phyloP scores from a whole-genome alignment of 2,888 invertebrate species.

The Cylloceria caligata region DNA sequence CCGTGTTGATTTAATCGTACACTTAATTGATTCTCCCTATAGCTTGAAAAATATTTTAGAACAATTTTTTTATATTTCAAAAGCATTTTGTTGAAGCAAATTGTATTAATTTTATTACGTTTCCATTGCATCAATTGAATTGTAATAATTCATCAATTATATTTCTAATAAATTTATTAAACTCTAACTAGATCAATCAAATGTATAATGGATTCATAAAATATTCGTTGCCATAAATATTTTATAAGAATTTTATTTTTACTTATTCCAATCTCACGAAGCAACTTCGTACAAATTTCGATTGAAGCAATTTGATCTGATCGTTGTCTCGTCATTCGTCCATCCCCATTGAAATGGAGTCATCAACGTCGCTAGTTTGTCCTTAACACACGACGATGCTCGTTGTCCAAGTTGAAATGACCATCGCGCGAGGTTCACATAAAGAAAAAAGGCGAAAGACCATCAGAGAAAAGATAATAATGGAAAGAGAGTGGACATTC shows the following conservation, averaged over 20 bases:
- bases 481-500: conserved; percentile 10
- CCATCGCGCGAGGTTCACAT: neutral
- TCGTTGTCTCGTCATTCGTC: too few relatives aligned
- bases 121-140: too few relatives aligned
- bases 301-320: too few relatives aligned
- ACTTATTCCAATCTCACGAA: too few relatives aligned
- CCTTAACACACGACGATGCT: conserved; percentile 18
- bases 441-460: neutral
- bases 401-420: conserved; percentile 4
- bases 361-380: conserved; percentile 32
- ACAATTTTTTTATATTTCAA: neutral
- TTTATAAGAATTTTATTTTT: too few relatives aligned
- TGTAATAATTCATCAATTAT: too few relatives aligned
- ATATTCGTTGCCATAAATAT: too few relatives aligned
- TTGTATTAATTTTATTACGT: conserved; percentile 82
- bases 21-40: neutral
- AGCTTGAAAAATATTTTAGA: neutral
- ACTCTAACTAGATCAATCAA: too few relatives aligned
- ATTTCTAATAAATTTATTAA: too few relatives aligned
- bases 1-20: neutral
- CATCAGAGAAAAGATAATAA: conserved; percentile 27
- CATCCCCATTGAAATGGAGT: conserved; percentile 4
- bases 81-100: conserved; percentile 35
- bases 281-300: conserved; percentile 80
- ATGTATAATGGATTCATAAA: too few relatives aligned